Conservation (phyloP, 2,113 vertebrate species). For the Coturnix japonica region DNA sequence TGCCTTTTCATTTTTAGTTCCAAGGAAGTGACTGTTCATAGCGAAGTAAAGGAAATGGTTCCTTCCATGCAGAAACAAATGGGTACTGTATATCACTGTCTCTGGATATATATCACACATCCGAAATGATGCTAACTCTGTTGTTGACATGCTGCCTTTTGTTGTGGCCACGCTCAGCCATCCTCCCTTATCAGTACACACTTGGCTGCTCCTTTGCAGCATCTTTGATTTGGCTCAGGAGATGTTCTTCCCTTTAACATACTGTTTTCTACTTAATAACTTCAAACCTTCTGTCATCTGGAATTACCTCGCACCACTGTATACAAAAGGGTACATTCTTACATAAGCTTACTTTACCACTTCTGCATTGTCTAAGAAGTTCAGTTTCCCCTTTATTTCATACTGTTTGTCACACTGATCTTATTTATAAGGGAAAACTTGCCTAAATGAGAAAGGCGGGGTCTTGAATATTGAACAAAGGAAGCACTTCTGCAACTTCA, state of each 20-base stretch:
- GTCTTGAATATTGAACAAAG: not conserved
- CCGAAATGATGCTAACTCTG: not conserved
- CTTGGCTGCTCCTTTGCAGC: not conserved
- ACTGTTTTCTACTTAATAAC: not conserved
- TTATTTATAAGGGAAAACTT: not conserved
- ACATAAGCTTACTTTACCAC: not conserved
- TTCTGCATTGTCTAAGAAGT: not conserved
- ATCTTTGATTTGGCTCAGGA: not conserved
- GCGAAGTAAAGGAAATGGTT: not conserved
- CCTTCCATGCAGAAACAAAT: not conserved
- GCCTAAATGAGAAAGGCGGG: not conserved
- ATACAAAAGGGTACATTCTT: not conserved
- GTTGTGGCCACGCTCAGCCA: not conserved
- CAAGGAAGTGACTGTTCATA: not conserved
- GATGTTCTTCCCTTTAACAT: not conserved
- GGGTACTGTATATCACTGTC: not conserved
- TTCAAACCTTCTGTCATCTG: not conserved
- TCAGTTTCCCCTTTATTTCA: not conserved
- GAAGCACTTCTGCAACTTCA: not conserved
- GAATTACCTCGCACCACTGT: not conserved
- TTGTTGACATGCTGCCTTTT: not conserved
- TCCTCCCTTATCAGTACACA: not conserved
- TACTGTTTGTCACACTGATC: not conserved
- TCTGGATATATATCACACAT: not conserved
- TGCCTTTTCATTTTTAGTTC: not conserved